Conservation (phyloP, 2,888 invertebrate species). For the Campoplex nolae region DNA sequence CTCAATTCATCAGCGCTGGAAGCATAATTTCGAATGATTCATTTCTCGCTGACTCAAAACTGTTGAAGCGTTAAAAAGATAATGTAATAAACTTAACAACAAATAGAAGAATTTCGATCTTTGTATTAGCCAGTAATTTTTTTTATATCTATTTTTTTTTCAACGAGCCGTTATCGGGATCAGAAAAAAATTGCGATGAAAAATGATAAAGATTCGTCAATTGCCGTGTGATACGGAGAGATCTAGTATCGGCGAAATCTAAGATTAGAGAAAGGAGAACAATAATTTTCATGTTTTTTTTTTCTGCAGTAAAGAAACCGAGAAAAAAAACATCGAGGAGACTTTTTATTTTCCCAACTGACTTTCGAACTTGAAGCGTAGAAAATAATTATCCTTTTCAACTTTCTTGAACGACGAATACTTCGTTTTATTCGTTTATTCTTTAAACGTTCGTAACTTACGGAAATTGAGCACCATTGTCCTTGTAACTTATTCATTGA, state of each 20-base stretch:
- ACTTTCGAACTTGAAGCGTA: background rate
- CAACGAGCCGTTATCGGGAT: background rate
- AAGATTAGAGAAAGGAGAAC: background rate
- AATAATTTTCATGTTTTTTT: background rate
- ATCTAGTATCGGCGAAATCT: background rate
- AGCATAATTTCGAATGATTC: background rate
- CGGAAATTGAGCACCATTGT: slow-evolving; percentile 9
- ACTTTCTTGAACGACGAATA: background rate
- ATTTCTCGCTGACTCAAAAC: background rate
- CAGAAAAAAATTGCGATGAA: background rate
- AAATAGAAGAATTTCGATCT: background rate
- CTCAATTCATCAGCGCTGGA: background rate
- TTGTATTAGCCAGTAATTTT: background rate
- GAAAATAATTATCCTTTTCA: background rate
- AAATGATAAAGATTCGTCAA: background rate
- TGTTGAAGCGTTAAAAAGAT: background rate
- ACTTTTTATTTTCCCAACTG: background rate
- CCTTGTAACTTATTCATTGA: background rate
- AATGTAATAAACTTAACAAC: background rate
- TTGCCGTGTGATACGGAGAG: background rate
- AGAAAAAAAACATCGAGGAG: background rate
- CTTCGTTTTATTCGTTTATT: background rate
- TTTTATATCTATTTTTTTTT: background rate
- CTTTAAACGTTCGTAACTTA: background rate
- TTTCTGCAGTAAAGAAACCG: background rate